These are phyloP conservation scores for Atlantisia rogersi DNA, from an alignment of 2,113 vertebrate genomes.

Conservation along the genomic window DNA sequence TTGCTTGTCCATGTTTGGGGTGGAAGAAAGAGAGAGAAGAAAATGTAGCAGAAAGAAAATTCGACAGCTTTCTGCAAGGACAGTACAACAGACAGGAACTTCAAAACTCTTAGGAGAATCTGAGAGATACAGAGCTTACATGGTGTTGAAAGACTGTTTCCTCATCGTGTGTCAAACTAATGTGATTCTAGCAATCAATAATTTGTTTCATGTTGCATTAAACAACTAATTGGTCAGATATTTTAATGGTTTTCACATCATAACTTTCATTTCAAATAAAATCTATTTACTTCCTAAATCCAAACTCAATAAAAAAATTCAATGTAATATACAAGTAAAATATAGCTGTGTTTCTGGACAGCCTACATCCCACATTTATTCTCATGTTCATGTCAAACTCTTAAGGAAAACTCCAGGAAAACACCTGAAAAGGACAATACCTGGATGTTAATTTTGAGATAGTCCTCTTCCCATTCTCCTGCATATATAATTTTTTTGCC, in stretches of 20 bases:
- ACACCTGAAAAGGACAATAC: neutral
- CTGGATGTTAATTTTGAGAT: neutral
- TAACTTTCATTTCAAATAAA: neutral
- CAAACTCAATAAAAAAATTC: neutral
- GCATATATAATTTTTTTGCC: neutral
- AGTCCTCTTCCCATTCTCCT: neutral
- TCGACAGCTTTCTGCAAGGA: neutral
- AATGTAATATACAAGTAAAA: neutral
- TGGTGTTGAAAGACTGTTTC: neutral
- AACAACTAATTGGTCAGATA: neutral
- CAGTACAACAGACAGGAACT: neutral
- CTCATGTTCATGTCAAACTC: neutral
- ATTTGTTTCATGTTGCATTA: neutral
- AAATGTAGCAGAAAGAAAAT: neutral
- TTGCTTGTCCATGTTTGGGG: neutral
- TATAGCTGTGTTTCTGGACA: neutral
- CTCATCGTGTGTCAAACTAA: neutral
- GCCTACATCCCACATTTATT: neutral
- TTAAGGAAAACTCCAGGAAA: neutral
- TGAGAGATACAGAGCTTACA: neutral
- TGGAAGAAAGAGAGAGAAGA: neutral
- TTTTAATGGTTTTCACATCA: neutral
- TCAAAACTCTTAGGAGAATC: neutral
- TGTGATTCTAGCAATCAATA: accelerated
- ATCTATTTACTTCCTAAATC: neutral